phyloP scores from a whole-genome alignment of 2,113 vertebrate species.

The Passer montanus region DNA sequence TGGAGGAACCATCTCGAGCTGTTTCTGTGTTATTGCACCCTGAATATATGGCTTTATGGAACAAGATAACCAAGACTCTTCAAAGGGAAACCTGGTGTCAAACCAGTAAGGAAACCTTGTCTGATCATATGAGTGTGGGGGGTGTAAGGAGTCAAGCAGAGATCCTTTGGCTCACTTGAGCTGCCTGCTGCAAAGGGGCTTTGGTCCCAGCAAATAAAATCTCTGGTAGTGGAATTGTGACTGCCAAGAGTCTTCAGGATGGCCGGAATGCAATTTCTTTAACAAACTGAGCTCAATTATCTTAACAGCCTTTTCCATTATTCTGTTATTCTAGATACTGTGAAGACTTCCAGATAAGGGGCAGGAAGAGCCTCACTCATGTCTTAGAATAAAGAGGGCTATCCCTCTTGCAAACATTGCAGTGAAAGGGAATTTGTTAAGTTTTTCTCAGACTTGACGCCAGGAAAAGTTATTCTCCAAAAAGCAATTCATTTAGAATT shows the following conservation, averaged over 20 bases:
- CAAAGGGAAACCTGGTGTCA: neutral
- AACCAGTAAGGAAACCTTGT: neutral
- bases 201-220: neutral
- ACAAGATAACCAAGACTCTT: accelerated
- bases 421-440: neutral
- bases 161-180: neutral
- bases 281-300: neutral
- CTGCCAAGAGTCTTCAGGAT: neutral
- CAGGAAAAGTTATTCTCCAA: neutral
- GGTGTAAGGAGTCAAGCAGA: too few relatives aligned
- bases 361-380: neutral
- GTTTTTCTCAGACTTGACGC: neutral
- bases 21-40: neutral
- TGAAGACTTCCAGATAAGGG: neutral
- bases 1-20: accelerated
- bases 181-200: neutral
- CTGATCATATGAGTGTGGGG: neutral
- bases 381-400: neutral
- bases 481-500: neutral
- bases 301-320: neutral
- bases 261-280: neutral
- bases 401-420: neutral
- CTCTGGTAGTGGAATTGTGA: neutral
- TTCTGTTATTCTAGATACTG: neutral
- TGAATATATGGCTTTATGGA: neutral